These are phyloP conservation scores for Eonycteris spelaea DNA, from an alignment of 2,113 vertebrate genomes.

Conservation along the genomic window DNA sequence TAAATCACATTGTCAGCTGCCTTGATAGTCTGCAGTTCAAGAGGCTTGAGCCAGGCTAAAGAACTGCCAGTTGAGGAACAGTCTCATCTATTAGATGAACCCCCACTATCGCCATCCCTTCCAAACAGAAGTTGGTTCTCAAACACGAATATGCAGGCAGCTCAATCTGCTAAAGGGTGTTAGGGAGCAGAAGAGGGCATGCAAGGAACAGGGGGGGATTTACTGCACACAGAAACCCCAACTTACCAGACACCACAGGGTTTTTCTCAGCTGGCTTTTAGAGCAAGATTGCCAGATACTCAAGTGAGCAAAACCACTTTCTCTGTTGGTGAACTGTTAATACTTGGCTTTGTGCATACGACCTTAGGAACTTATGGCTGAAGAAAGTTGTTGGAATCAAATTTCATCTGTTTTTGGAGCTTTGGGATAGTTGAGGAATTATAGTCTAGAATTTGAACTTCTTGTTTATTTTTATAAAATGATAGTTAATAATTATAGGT, in stretches of 20 bases:
- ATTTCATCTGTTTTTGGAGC: background rate
- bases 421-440: background rate
- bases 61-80: background rate
- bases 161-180: background rate
- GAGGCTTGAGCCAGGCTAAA: background rate
- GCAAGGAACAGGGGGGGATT: background rate
- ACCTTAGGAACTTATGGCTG: background rate
- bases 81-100: background rate
- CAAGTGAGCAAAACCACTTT: background rate
- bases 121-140: background rate
- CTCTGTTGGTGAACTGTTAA: background rate
- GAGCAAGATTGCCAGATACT: background rate
- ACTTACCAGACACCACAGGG: background rate
- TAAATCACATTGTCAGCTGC: constrained; percentile 61
- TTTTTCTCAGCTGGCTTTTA: background rate
- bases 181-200: background rate
- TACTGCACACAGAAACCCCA: background rate
- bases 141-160: background rate
- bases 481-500: background rate
- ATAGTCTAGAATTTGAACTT: constrained; percentile 6
- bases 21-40: background rate
- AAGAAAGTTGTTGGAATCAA: constrained; percentile 14
- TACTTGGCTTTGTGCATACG: background rate
- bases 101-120: background rate
- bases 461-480: background rate